Base-by-base conservation (phyloP, 2,797 vertebrate genomes). In the Microcaecilia unicolor region DNA sequence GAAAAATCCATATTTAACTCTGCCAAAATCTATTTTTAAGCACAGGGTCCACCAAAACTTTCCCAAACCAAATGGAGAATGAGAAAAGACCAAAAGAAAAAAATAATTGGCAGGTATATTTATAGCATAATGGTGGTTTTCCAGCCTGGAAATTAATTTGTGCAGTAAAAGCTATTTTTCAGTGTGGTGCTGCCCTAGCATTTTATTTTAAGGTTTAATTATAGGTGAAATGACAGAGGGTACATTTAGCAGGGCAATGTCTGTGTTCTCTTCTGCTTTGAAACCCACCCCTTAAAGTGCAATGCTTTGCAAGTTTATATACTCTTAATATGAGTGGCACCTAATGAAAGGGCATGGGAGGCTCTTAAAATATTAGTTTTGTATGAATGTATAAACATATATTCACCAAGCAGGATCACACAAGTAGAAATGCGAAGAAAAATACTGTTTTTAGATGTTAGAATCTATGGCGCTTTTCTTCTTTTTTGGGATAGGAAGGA, bases 361-460 rank as follows among this genome's bases (percentile, higher is more conserved):
- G 17, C 55, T 56, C 44, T 33, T 8, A 5, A 27, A 35, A 22
- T 48, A 14, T 33, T 26, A 11, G 37, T 44, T 53, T 29, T 27
- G 18, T 11, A 35, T 17, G 41, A 15, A 31, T 19, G 37, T 32
- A 30, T 31, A 14, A 26, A 26, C 14, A 15, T 9, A 40, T 15
- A 18, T 27, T 29, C 34, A 58, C 37, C 25, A 15, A 51, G 8
- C 57, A 18, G 31, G 60, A 35, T 39, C 23, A 21, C 19, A 51
- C 57, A 42, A 1, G 48, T 18, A 15, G 15, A 28, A 20, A 13
- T 15, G 10, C 7, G 6, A n/a, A n/a, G n/a, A n/a, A n/a, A 26
- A 15, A 10, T 5, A 15, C 37, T 29, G 37, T 50, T 44, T 37
- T 11, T 31, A 44, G 41, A 24, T n/a, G n/a, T n/a, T n/a, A n/a